A percentile compares a stretch with the other conserved stretches of the same genome.
These are phyloP conservation scores for Meiosimyza platycephala DNA, from an alignment of 2,888 invertebrate genomes.

Conservation along the genomic window DNA sequence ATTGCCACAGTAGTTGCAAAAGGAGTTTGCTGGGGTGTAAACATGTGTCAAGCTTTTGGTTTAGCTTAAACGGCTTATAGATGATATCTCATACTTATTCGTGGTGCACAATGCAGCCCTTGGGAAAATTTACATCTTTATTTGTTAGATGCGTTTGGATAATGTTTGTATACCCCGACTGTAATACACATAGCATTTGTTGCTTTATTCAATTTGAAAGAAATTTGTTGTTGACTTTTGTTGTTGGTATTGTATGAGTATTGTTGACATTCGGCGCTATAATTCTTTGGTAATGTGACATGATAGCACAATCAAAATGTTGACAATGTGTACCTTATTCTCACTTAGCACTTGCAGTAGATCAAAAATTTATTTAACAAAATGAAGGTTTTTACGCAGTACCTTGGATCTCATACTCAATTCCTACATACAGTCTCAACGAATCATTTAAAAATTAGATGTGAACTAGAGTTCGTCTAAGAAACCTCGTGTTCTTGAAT, in stretches of 20 bases:
- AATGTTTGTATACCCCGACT: too few relatives aligned
- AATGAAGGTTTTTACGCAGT: too few relatives aligned
- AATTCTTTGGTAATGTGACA: conserved; percentile 41
- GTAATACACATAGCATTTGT: not conserved
- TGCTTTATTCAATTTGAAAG: conserved; percentile 12
- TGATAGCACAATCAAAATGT: conserved; percentile 39
- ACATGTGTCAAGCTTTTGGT: conserved; percentile 14
- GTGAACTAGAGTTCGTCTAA: too few relatives aligned
- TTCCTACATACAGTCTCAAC: too few relatives aligned
- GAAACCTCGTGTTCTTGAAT: too few relatives aligned
- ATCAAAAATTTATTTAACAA: not conserved
- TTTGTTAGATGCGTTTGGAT: conserved; percentile 19
- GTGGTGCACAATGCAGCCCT: not conserved
- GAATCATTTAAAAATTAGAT: too few relatives aligned
- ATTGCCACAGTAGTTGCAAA: conserved; percentile 15
- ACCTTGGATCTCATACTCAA: too few relatives aligned
- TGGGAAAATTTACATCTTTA: conserved; percentile 31
- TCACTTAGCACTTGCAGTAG: not conserved
- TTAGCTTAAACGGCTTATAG: not conserved
- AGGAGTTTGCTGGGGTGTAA: not conserved
- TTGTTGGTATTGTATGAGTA: conserved; percentile 16
- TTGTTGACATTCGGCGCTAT: conserved; percentile 40
- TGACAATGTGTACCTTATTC: conserved; percentile 12
- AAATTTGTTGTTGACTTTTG: conserved; percentile 29
- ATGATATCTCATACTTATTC: not conserved